A percentile compares a stretch with the other conserved stretches of the same genome.
These are phyloP conservation scores for Hippolais icterina DNA, from an alignment of 2,113 vertebrate genomes.

Conservation along the genomic window DNA sequence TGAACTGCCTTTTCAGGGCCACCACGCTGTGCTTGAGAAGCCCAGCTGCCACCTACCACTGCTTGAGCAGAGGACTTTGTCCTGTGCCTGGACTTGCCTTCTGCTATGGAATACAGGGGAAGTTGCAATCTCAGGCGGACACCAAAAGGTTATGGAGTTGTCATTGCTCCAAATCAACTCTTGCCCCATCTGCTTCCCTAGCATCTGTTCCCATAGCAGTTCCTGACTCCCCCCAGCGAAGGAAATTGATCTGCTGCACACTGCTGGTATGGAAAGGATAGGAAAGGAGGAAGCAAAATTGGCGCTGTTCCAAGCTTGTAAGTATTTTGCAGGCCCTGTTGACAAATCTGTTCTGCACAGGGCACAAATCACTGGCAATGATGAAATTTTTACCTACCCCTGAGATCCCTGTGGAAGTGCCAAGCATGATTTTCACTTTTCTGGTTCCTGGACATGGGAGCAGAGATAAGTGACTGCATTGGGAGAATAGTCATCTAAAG, in stretches of 20 bases:
- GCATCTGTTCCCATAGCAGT: conserved; percentile 18
- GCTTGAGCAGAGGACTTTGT: rapidly evolving
- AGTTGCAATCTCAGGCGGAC: background rate
- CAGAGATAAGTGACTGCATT: background rate
- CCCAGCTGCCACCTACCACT: background rate
- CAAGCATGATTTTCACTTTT: background rate
- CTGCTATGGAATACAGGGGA: background rate
- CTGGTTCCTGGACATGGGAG: background rate
- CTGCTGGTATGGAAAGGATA: background rate
- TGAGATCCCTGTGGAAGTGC: background rate
- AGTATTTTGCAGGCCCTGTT: background rate
- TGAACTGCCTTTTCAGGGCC: background rate
- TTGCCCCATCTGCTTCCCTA: conserved; percentile 53
- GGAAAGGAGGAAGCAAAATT: background rate
- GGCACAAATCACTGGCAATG: background rate
- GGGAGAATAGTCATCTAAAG: background rate
- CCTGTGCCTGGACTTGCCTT: background rate
- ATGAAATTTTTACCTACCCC: background rate
- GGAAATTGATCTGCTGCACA: conserved; percentile 37
- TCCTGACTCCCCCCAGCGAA: conserved; percentile 38
- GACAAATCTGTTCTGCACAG: background rate
- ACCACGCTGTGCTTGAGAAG: rapidly evolving
- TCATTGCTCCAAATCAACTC: conserved; percentile 44
- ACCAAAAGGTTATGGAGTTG: conserved; percentile 2
- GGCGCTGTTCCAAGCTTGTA: background rate